Conservation (phyloP, 1,140 invertebrate species). For the Onthophagus taurus region DNA sequence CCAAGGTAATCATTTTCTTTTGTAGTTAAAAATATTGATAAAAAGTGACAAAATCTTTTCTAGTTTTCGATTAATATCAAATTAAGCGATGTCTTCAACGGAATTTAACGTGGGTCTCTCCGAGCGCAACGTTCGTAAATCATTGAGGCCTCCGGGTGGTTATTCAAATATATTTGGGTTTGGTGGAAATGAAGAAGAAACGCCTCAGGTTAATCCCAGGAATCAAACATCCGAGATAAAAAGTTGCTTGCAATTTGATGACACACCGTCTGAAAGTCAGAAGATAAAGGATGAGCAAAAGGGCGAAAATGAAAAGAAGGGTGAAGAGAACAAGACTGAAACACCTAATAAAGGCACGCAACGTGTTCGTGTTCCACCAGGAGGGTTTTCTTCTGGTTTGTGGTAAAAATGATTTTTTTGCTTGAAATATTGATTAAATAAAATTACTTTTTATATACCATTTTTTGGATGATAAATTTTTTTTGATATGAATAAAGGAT, state of each 20-base stretch:
- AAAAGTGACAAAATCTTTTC: too few species aligned
- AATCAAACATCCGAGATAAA: slow-evolving; percentile 7
- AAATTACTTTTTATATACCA: neutral
- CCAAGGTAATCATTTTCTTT: too few species aligned
- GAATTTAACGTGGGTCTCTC: slow-evolving; percentile 5
- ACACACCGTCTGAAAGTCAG: slow-evolving; percentile 2
- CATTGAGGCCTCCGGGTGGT: slow-evolving; percentile 35
- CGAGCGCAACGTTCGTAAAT: slow-evolving; percentile 30
- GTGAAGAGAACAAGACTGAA: slow-evolving; percentile 7
- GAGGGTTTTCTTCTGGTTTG: slow-evolving; percentile 31
- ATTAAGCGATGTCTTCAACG: slow-evolving; percentile 4
- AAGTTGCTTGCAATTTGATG: slow-evolving; percentile 1
- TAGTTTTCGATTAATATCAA: neutral
- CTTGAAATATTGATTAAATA: neutral
- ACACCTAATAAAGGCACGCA: slow-evolving; percentile 4
- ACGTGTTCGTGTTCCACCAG: slow-evolving; percentile 29
- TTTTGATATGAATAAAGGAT: too few species aligned
- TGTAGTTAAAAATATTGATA: too few species aligned
- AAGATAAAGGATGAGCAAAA: neutral
- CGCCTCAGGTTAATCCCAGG: neutral
- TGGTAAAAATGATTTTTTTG: too few species aligned
- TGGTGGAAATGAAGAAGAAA: neutral
- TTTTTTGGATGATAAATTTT: too few species aligned
- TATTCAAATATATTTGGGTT: slow-evolving; percentile 33
- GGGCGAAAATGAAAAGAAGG: slow-evolving; percentile 7